A percentile compares a stretch with the other conserved stretches of the same genome.
Evolutionary conservation across 1,140 invertebrate species (phyloP).

Genomic region (Bombus breviceps): DNA sequence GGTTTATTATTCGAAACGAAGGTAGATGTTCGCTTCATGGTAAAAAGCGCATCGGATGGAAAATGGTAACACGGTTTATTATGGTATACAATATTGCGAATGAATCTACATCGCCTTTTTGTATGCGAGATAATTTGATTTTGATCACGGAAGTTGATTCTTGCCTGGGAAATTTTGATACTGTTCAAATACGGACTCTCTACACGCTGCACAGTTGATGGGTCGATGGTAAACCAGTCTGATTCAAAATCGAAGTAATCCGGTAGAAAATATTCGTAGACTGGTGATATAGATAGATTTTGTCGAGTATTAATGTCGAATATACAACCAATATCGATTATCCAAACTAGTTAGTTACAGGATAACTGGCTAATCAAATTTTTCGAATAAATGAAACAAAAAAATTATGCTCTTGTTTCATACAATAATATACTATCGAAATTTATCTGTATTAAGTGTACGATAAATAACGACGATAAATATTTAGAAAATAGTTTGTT

Average conservation of each 20-base stretch:
- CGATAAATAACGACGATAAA: too few relatives aligned
- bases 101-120: not conserved
- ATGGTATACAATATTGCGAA: not conserved
- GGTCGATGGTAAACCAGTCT: constrained; percentile 1
- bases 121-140: not conserved
- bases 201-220: not conserved
- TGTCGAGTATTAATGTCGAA: not conserved
- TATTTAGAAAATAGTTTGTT: too few relatives aligned
- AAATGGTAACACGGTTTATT: not conserved
- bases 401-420: too few relatives aligned
- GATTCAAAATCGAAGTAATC: constrained; percentile 9
- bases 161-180: not conserved
- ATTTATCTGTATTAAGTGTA: too few relatives aligned
- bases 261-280: not conserved
- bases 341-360: not conserved
- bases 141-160: not conserved
- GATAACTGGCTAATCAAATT: too few relatives aligned
- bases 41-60: not conserved
- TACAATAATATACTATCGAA: too few relatives aligned
- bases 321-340: not conserved
- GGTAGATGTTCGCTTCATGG: not conserved
- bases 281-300: not conserved
- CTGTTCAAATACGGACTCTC: not conserved
- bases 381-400: too few relatives aligned
- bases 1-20: not conserved